phyloP scores from a whole-genome alignment of 2,888 invertebrate species.

The Notocelia uddmanniana region DNA sequence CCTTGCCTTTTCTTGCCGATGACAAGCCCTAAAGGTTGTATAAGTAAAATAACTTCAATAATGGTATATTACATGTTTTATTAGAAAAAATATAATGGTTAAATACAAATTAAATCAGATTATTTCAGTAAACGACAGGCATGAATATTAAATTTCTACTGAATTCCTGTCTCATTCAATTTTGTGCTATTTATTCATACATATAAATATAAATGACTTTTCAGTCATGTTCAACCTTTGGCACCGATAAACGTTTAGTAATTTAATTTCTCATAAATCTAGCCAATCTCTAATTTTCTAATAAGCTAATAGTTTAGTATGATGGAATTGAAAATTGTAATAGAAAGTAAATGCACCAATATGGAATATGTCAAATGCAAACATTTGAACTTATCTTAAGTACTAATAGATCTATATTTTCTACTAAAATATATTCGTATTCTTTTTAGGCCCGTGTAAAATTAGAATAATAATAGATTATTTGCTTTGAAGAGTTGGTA shows the following conservation, averaged over 20 bases:
- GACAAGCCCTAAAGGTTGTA: neutral
- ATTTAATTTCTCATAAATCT: conserved; percentile 34
- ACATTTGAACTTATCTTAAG: conserved; percentile 45
- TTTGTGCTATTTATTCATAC: conserved; percentile 37
- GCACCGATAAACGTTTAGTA: conserved; percentile 44
- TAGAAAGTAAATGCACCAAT: conserved; percentile 45
- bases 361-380: conserved; percentile 42
- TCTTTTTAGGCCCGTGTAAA: conserved; percentile 35
- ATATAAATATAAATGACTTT: conserved; percentile 16
- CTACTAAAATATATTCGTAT: conserved; percentile 45
- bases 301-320: conserved; percentile 12
- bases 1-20: neutral
- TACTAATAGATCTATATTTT: conserved; percentile 44
- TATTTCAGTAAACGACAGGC: conserved; percentile 31
- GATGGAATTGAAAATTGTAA: conserved; percentile 16
- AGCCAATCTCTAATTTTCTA: conserved; percentile 44
- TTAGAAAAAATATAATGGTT: conserved; percentile 46
- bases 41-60: neutral
- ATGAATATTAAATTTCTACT: conserved; percentile 5
- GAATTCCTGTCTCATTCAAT: conserved; percentile 5
- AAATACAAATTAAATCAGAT: conserved; percentile 42
- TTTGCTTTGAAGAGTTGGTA: neutral
- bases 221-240: conserved; percentile 36
- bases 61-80: conserved; percentile 35
- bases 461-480: neutral